A percentile compares a stretch with the other conserved stretches of the same genome.
phyloP scores from a whole-genome alignment of 2,888 invertebrate species.

The Cabera pusaria region DNA sequence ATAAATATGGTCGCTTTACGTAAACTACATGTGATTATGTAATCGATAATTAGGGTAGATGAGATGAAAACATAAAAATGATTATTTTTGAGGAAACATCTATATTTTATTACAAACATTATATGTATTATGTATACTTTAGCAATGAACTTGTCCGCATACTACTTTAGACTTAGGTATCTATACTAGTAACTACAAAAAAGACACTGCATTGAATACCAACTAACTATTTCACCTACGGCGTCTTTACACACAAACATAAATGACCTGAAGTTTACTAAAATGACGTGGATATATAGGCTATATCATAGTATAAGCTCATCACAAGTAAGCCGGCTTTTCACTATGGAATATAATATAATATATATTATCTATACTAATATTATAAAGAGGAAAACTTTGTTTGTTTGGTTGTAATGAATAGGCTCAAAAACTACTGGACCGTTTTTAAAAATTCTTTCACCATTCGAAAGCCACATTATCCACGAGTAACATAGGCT shows the following conservation, averaged over 20 bases:
- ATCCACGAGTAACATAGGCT: too few relatives aligned
- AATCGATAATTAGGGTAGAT: conserved; percentile 12
- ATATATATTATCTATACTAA: too few relatives aligned
- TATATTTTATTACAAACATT: conserved; percentile 11
- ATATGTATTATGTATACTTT: conserved; percentile 16
- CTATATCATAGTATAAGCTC: too few relatives aligned
- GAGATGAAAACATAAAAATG: conserved; percentile 3
- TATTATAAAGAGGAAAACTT: too few relatives aligned
- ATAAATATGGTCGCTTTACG: conserved; percentile 33
- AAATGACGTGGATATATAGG: conserved; percentile 16
- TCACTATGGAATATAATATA: too few relatives aligned
- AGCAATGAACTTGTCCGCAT: conserved; percentile 45
- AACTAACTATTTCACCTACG: conserved; percentile 24
- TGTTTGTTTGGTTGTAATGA: too few relatives aligned
- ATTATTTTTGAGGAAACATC: conserved; percentile 5
- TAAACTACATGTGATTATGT: conserved; percentile 13
- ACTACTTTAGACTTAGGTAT: conserved; percentile 50
- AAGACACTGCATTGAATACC: conserved; percentile 44
- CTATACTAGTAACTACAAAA: conserved; percentile 39
- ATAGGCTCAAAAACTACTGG: too few relatives aligned
- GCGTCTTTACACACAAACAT: conserved; percentile 10
- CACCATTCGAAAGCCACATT: too few relatives aligned
- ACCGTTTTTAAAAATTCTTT: too few relatives aligned
- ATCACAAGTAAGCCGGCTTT: too few relatives aligned
- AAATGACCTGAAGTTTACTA: conserved; percentile 21